A percentile compares a stretch with the other conserved stretches of the same genome.
phyloP scores from a whole-genome alignment of 2,888 invertebrate genomes.

The Atrina japonica region DNA sequence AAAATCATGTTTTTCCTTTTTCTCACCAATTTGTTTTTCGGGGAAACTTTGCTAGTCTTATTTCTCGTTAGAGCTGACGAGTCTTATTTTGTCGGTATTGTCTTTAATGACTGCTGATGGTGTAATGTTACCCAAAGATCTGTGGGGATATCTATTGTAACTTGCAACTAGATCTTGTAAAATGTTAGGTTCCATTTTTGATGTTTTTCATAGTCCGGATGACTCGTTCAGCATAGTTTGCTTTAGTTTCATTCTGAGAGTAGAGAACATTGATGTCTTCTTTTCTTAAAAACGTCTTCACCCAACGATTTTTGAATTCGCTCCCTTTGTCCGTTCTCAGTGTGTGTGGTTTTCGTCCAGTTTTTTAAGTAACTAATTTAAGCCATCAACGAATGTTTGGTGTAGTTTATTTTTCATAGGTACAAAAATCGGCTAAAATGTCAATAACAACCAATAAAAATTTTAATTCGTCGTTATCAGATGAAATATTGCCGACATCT shows the following conservation, averaged over 20 bases:
- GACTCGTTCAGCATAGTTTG: slow-evolving; percentile 34
- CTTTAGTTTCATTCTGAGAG: slow-evolving; percentile 26
- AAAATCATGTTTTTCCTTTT: not conserved
- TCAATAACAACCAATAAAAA: too few relatives aligned
- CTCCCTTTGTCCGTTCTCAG: too few relatives aligned
- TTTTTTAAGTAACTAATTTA: slow-evolving; percentile 13
- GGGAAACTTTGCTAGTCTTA: not conserved
- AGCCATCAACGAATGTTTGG: not conserved
- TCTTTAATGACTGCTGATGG: slow-evolving; percentile 15
- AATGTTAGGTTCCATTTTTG: slow-evolving; percentile 20
- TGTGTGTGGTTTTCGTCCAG: too few relatives aligned
- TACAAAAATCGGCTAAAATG: too few relatives aligned
- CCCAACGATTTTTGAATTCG: too few relatives aligned
- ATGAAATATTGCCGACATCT: slow-evolving; percentile 38
- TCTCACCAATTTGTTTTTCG: not conserved
- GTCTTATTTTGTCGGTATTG: slow-evolving; percentile 22
- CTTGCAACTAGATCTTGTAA: slow-evolving; percentile 23
- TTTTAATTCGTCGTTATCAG: slow-evolving; percentile 18
- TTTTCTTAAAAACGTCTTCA: slow-evolving; percentile 21
- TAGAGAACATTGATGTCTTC: slow-evolving; percentile 6
- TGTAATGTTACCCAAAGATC: too few relatives aligned
- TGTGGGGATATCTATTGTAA: slow-evolving; percentile 25
- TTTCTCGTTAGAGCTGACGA: not conserved
- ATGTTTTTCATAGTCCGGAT: slow-evolving; percentile 27
- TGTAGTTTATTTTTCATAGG: slow-evolving; percentile 22